These are phyloP conservation scores for Zaprionus taronus DNA, from an alignment of 1,140 invertebrate species.

Conservation along the genomic window DNA sequence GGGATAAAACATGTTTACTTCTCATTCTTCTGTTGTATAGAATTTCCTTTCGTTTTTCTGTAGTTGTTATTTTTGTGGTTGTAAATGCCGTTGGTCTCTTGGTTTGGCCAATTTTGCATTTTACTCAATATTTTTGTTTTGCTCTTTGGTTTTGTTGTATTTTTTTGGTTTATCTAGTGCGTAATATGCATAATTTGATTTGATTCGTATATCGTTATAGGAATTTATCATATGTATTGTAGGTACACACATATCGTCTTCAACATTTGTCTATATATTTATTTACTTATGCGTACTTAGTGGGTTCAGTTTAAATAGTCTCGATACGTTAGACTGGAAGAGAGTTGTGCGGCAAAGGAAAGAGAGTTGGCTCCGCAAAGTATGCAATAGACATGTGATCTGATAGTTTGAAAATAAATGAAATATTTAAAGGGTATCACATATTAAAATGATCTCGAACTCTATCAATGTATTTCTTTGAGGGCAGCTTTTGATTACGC, in stretches of 20 bases:
- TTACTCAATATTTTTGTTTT: slow-evolving; percentile 1
- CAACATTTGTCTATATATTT: slow-evolving; percentile 50
- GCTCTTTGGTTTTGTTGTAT: slow-evolving; percentile 25
- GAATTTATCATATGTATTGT: slow-evolving; percentile 65
- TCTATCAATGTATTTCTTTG: background rate
- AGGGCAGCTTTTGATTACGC: slow-evolving; percentile 27
- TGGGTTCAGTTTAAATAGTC: slow-evolving; percentile 14
- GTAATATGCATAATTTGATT: slow-evolving; percentile 66
- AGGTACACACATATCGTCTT: slow-evolving; percentile 69
- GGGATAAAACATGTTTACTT: slow-evolving; percentile 29
- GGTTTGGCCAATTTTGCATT: slow-evolving; percentile 68
- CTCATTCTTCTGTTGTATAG: slow-evolving; percentile 31
- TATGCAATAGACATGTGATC: background rate
- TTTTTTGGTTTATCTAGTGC: slow-evolving; percentile 52
- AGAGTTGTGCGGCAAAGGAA: slow-evolving; percentile 41
- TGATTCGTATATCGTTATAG: slow-evolving; percentile 49
- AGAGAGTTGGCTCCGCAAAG: background rate
- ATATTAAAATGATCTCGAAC: slow-evolving; percentile 32
- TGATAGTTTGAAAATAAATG: slow-evolving; percentile 6
- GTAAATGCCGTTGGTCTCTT: slow-evolving; percentile 73
- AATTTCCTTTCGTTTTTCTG: slow-evolving; percentile 1
- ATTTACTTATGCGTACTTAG: slow-evolving; percentile 37
- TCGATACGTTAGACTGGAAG: slow-evolving; percentile 48
- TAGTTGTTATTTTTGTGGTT: slow-evolving; percentile 34
- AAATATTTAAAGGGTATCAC: slow-evolving; percentile 34